These are phyloP conservation scores for Dicaeum eximium DNA, from an alignment of 2,113 vertebrate genomes.

Conservation along the genomic window DNA sequence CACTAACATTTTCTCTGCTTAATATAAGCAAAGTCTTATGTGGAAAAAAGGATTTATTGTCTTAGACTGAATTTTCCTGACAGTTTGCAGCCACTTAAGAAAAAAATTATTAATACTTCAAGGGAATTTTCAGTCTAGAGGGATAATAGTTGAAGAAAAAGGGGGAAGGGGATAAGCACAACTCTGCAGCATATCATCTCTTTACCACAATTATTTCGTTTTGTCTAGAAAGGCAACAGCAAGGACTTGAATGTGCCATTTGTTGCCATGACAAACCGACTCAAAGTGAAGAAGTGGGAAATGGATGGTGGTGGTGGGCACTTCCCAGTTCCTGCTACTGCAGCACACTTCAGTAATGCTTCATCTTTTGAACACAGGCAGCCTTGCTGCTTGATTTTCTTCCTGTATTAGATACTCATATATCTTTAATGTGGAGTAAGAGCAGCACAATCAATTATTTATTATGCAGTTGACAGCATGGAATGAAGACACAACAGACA, in stretches of 20 bases:
- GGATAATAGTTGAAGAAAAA: background rate
- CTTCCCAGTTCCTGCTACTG: background rate
- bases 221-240: constrained; percentile 12
- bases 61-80: background rate
- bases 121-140: background rate
- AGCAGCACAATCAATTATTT: constrained; percentile 65
- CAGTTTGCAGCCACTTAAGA: background rate
- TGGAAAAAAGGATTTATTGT: background rate
- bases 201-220: background rate
- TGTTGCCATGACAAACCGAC: constrained; percentile 50
- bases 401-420: constrained; percentile 48
- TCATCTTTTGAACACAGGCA: background rate
- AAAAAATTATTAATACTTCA: background rate
- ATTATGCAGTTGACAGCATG: constrained; percentile 37
- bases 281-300: background rate
- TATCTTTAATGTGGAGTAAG: constrained; percentile 60
- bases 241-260: background rate
- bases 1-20: background rate
- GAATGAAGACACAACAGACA: constrained; percentile 57
- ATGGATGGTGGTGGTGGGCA: background rate
- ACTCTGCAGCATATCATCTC: background rate
- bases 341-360: background rate
- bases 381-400: constrained; percentile 11
- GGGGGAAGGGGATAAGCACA: background rate
- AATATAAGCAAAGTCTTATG: background rate